A percentile compares a stretch with the other conserved stretches of the same genome.
These are phyloP conservation scores for Gallinago nigripennis DNA, from an alignment of 2,797 vertebrate genomes.

Conservation along the genomic window DNA sequence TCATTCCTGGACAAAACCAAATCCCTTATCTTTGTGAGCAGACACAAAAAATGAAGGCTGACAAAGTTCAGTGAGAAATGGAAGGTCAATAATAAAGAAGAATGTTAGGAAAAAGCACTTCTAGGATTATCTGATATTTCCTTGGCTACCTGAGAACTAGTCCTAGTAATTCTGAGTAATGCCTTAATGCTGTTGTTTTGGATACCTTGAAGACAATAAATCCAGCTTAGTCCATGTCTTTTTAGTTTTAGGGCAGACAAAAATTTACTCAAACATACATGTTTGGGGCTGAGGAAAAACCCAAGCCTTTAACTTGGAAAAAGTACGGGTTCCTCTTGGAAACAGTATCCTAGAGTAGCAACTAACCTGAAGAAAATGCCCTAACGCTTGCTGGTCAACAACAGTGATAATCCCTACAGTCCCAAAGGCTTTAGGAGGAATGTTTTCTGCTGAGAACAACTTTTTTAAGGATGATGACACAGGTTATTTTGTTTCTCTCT, in stretches of 20 bases:
- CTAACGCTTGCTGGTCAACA: background rate
- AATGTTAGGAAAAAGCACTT: background rate
- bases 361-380: background rate
- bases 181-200: background rate
- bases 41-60: background rate
- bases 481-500: background rate
- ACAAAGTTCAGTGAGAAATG: background rate
- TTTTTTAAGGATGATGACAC: background rate
- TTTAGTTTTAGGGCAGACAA: background rate
- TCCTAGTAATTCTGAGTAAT: background rate
- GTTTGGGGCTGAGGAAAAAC: background rate
- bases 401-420: background rate
- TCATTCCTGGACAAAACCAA: background rate
- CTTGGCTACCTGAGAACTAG: background rate
- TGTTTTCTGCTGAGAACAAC: accelerated
- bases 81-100: background rate
- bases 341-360: background rate
- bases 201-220: background rate
- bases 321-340: accelerated
- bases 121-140: background rate
- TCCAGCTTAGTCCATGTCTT: background rate
- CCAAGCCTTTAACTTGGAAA: background rate
- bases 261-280: background rate
- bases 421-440: background rate
- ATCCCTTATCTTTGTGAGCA: background rate